Conservation (phyloP, 2,888 invertebrate genomes). For the Phengaris alcon region DNA sequence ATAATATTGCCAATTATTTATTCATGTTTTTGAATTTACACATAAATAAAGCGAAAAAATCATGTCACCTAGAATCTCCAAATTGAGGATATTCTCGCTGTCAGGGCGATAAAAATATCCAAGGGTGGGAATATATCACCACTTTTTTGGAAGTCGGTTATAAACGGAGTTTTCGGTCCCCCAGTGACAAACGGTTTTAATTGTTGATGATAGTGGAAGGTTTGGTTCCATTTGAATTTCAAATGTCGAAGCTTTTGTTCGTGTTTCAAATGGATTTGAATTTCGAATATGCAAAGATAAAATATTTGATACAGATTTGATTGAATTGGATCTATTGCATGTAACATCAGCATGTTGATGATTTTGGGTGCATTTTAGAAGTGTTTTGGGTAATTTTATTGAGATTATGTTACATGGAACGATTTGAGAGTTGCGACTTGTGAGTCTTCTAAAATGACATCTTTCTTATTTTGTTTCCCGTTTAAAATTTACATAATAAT, state of each 20-base stretch:
- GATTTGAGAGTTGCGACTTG: no score
- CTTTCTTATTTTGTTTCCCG: no score
- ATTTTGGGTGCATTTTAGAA: background rate
- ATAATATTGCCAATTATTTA: background rate
- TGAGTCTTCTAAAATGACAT: background rate
- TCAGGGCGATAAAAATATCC: background rate
- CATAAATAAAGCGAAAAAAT: background rate
- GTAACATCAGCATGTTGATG: background rate
- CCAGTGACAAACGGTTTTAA: background rate
- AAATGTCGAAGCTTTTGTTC: constrained; percentile 11
- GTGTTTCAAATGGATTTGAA: background rate
- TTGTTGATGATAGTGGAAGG: constrained; percentile 11
- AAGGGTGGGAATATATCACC: background rate
- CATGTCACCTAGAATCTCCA: background rate
- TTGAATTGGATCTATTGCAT: background rate
- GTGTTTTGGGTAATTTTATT: no score
- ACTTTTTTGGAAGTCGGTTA: background rate
- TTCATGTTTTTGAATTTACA: background rate
- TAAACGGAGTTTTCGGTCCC: background rate
- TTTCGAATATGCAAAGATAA: background rate
- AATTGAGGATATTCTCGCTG: background rate
- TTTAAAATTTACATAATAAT: background rate
- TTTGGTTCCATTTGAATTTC: constrained; percentile 16
- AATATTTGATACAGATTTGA: background rate
- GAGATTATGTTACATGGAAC: no score